phyloP scores from a whole-genome alignment of 2,797 vertebrate species.

The Momotus momota region DNA sequence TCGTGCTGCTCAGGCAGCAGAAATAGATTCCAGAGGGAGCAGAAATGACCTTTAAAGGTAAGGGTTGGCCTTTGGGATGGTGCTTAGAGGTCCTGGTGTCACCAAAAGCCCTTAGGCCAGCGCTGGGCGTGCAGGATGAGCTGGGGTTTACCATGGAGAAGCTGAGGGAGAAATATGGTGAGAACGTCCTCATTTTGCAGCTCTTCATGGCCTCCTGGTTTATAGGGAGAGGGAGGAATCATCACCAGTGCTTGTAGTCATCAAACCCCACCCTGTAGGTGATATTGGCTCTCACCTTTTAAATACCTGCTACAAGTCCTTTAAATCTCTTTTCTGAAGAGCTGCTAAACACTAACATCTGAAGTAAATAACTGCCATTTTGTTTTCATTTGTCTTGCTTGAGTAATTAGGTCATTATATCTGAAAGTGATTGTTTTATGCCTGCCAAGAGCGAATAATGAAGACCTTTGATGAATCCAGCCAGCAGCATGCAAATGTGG shows the following conservation, averaged over 20 bases:
- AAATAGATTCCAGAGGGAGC: background rate
- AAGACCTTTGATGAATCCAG: constrained; percentile 73
- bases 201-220: background rate
- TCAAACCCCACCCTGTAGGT: background rate
- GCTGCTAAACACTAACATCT: background rate
- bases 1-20: background rate
- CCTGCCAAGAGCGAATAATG: constrained; percentile 69
- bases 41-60: background rate
- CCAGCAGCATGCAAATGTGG: constrained; percentile 27
- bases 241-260: rapidly evolving
- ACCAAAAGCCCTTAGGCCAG: rapidly evolving
- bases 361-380: background rate
- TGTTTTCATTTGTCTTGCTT: background rate
- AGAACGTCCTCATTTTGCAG: background rate
- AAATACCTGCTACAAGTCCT: background rate
- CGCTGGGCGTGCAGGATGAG: background rate
- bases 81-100: background rate
- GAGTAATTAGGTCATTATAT: constrained; percentile 51
- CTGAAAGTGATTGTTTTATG: constrained; percentile 53
- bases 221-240: background rate
- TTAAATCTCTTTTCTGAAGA: constrained; percentile 1
- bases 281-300: background rate
- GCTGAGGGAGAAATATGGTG: background rate
- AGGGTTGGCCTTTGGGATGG: background rate
- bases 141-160: background rate